A percentile compares a stretch with the other conserved stretches of the same genome.
Evolutionary conservation across 2,888 invertebrate genomes (phyloP).

Genomic region (Amphipyra berbera): DNA sequence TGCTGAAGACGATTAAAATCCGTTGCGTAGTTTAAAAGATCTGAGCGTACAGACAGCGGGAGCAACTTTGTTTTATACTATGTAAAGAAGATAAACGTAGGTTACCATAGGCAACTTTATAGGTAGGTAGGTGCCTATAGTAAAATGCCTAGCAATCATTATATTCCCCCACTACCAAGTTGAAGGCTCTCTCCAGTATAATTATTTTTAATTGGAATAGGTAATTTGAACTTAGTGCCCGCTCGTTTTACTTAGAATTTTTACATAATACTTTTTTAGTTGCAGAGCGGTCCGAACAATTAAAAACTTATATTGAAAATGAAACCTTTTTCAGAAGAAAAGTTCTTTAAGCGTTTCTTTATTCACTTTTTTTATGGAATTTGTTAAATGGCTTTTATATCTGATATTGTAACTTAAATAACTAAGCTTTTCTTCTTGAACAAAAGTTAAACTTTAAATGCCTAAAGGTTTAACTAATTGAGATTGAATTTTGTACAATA

Average conservation of each 20-base stretch:
- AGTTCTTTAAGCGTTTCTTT: not conserved
- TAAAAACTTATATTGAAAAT: conserved; percentile 34
- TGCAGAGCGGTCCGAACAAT: conserved; percentile 25
- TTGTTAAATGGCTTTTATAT: not conserved
- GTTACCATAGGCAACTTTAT: too few species aligned
- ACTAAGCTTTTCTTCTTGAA: not conserved
- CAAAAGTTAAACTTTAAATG: not conserved
- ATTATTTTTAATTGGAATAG: conserved; percentile 40
- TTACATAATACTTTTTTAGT: conserved; percentile 23
- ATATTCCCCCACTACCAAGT: not conserved
- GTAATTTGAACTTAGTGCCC: conserved; percentile 35
- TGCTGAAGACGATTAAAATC: too few species aligned
- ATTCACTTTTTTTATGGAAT: conserved; percentile 1
- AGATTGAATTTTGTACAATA: too few species aligned
- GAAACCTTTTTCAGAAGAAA: conserved; percentile 13
- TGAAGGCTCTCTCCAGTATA: conserved; percentile 1
- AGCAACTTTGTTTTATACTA: too few species aligned
- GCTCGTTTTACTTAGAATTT: conserved; percentile 18
- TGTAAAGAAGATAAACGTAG: too few species aligned
- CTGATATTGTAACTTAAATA: conserved; percentile 2
- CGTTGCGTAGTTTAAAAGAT: too few species aligned
- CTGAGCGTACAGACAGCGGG: too few species aligned
- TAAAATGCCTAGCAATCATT: not conserved
- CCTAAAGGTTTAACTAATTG: too few species aligned
- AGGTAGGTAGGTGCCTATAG: too few species aligned